phyloP scores from a whole-genome alignment of 2,797 vertebrate species.

The Typhlichthys subterraneus region DNA sequence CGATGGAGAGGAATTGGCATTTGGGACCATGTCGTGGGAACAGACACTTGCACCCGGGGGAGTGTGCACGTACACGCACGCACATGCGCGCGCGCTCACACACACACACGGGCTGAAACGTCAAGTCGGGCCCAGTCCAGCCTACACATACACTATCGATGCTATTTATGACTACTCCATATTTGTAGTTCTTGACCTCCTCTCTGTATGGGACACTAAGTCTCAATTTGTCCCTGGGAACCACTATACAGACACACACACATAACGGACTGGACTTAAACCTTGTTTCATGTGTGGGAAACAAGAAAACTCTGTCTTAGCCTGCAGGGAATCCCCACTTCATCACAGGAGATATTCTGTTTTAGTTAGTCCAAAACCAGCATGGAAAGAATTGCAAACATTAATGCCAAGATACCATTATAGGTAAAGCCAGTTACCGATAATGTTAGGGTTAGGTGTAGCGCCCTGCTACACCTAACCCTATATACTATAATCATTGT shows the following conservation, averaged over 20 bases:
- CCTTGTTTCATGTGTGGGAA: constrained; percentile 52
- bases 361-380: too few relatives aligned
- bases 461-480: too few relatives aligned
- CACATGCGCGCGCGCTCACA: constrained; percentile 5
- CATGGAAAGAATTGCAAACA: too few relatives aligned
- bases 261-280: constrained; percentile 18
- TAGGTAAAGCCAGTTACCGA: too few relatives aligned
- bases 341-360: background rate
- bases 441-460: too few relatives aligned
- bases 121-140: constrained; percentile 46
- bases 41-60: constrained; percentile 66
- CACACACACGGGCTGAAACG: constrained; percentile 36
- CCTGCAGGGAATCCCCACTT: constrained; percentile 36
- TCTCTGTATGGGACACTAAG: constrained; percentile 45
- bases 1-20: constrained; percentile 32
- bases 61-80: constrained; percentile 17
- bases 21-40: constrained; percentile 71
- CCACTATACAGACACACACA: constrained; percentile 19
- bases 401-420: too few relatives aligned
- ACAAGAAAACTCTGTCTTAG: constrained; percentile 41
- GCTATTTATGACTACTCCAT: constrained; percentile 68
- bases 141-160: constrained; percentile 50
- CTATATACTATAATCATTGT: too few relatives aligned
- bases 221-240: constrained; percentile 66
- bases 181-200: constrained; percentile 55